Conservation (phyloP, 2,888 invertebrate genomes). For the Eilema caniola region DNA sequence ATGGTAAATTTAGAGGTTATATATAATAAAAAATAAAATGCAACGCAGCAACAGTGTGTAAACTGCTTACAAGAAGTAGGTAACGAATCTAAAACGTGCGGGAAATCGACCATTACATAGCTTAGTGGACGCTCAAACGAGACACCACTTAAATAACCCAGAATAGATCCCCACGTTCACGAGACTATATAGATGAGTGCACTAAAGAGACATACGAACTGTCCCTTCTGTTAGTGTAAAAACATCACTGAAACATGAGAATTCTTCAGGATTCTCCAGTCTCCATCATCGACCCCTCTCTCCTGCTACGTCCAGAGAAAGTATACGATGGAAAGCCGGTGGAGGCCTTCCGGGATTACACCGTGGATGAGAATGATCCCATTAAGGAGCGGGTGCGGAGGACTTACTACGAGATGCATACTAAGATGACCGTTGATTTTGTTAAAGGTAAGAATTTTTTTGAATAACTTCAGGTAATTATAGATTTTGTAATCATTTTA, state of each 20-base stretch:
- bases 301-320: constrained; percentile 92
- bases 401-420: constrained; percentile 96
- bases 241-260: constrained; percentile 30
- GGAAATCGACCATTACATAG: constrained; percentile 9
- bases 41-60: constrained; percentile 12
- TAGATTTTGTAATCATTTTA: too few species aligned
- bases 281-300: constrained; percentile 81
- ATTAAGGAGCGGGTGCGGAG: constrained; percentile 93
- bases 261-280: constrained; percentile 60
- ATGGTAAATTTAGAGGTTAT: not conserved
- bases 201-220: not conserved
- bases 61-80: constrained; percentile 17
- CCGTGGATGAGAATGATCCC: constrained; percentile 90
- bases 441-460: constrained; percentile 86
- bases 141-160: constrained; percentile 6
- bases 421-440: constrained; percentile 95
- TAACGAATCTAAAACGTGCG: not conserved
- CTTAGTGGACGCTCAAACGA: constrained; percentile 7
- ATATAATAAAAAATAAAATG: not conserved
- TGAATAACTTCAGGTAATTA: too few species aligned
- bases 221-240: not conserved
- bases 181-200: not conserved
- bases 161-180: constrained; percentile 11
- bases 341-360: constrained; percentile 93
- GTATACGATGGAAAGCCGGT: constrained; percentile 91